phyloP scores from a whole-genome alignment of 2,113 vertebrate genomes.

The Cheirogaleus medius region DNA sequence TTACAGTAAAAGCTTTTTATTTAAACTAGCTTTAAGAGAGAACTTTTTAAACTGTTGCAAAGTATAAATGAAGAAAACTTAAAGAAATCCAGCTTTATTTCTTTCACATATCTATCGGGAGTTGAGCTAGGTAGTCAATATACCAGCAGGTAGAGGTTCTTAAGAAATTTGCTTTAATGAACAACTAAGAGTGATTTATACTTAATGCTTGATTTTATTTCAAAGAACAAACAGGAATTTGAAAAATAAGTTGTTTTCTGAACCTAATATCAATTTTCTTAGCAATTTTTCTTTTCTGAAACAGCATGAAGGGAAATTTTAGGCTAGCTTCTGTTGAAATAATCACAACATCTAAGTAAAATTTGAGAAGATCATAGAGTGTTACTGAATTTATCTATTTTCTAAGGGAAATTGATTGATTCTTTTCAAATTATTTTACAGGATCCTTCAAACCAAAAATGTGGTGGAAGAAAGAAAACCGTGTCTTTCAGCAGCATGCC shows the following conservation, averaged over 20 bases:
- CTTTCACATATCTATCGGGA: background rate
- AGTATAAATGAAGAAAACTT: background rate
- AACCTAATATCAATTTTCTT: background rate
- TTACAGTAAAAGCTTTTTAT: background rate
- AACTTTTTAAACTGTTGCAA: background rate
- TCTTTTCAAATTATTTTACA: conserved; percentile 79
- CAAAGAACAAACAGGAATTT: background rate
- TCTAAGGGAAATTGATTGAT: conserved; percentile 43
- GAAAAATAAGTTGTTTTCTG: background rate
- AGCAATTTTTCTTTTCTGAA: background rate
- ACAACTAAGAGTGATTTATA: background rate
- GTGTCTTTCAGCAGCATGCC: conserved; percentile 99
- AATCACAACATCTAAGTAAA: background rate
- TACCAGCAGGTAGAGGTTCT: background rate
- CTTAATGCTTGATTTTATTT: conserved; percentile 11
- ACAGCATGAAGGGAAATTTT: background rate
- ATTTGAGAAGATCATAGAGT: background rate
- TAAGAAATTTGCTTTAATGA: background rate
- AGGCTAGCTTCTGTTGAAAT: background rate
- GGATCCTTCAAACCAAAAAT: conserved; percentile 96
- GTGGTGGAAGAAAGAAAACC: conserved; percentile 94
- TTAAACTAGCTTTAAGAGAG: background rate
- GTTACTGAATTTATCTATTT: background rate
- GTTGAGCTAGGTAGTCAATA: background rate
- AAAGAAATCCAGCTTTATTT: background rate